Percentiles rank a stretch among this genome's conserved stretches.
Conservation (phyloP, 2,888 invertebrate genomes). For the Mayetiola destructor region DNA sequence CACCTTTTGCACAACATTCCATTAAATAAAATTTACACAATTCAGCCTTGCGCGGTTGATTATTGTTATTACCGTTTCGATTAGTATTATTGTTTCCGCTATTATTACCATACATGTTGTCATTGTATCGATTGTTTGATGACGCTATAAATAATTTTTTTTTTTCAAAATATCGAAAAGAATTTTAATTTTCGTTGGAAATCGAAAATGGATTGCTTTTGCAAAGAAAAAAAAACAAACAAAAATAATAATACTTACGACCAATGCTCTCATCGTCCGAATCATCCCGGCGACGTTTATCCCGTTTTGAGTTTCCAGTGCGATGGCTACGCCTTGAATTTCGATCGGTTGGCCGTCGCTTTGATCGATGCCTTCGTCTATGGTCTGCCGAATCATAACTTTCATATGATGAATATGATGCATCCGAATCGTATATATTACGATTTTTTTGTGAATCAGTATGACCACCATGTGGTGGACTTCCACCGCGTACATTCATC, state of each 20-base stretch:
- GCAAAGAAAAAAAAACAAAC: no score
- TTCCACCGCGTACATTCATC: constrained; percentile 64
- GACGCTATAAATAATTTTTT: no score
- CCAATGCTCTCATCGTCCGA: constrained; percentile 53
- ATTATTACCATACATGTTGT: constrained; percentile 74
- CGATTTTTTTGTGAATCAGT: not conserved
- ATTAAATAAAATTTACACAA: constrained; percentile 92
- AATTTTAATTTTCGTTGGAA: no score
- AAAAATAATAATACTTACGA: no score
- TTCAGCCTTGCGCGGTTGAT: constrained; percentile 66
- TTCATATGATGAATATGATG: constrained; percentile 42
- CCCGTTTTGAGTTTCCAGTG: constrained; percentile 33
- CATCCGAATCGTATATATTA: constrained; percentile 36
- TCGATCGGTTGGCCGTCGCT: constrained; percentile 23
- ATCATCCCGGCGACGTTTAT: constrained; percentile 46
- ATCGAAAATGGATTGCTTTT: no score
- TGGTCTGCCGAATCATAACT: constrained; percentile 35
- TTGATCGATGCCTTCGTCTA: constrained; percentile 32
- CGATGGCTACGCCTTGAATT: constrained; percentile 24
- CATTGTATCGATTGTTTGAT: no score
- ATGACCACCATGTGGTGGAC: constrained; percentile 37
- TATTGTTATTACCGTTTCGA: not conserved
- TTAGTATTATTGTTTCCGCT: constrained; percentile 39
- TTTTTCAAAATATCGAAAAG: no score
- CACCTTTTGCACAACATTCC: constrained; percentile 89